Evolutionary conservation across 2,888 invertebrate genomes (phyloP).

Genomic region (Anodontia alba): DNA sequence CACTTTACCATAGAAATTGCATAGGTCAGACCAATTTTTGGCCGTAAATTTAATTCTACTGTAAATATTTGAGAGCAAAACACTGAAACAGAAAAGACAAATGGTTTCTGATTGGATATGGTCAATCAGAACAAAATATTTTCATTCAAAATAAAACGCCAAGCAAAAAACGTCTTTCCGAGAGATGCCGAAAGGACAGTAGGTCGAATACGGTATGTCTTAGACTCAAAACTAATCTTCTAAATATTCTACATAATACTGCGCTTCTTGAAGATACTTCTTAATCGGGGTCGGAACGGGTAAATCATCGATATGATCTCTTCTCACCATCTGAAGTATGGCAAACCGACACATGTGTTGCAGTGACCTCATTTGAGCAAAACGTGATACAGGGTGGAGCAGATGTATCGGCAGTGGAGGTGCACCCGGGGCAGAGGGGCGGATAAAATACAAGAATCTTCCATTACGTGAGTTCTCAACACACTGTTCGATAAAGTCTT

Average conservation of each 20-base stretch:
- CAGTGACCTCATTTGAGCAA: conserved; percentile 88
- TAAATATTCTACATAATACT: conserved; percentile 81
- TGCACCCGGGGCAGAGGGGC: conserved; percentile 88
- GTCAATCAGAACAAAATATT: too few species aligned
- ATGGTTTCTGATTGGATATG: too few species aligned
- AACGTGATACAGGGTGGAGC: conserved; percentile 90
- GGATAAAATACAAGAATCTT: conserved; percentile 91
- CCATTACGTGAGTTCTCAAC: conserved; percentile 89
- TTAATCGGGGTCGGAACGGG: conserved; percentile 87
- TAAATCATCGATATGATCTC: conserved; percentile 89
- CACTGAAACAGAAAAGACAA: too few species aligned
- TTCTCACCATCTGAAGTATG: conserved; percentile 88
- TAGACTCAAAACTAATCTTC: conserved; percentile 72
- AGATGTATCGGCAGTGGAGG: conserved; percentile 91
- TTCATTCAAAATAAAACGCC: too few species aligned
- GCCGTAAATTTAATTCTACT: too few species aligned
- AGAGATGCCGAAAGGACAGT: too few species aligned
- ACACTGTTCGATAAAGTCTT: conserved; percentile 90
- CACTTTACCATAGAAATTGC: too few species aligned
- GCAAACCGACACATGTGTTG: conserved; percentile 91
- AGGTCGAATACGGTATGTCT: too few species aligned
- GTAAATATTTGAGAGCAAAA: too few species aligned
- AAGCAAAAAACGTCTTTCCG: too few species aligned
- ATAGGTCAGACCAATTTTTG: too few species aligned
- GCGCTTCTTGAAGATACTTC: conserved; percentile 81